Conservation (phyloP, 2,113 vertebrate genomes). For the Oreochromis aureus region DNA sequence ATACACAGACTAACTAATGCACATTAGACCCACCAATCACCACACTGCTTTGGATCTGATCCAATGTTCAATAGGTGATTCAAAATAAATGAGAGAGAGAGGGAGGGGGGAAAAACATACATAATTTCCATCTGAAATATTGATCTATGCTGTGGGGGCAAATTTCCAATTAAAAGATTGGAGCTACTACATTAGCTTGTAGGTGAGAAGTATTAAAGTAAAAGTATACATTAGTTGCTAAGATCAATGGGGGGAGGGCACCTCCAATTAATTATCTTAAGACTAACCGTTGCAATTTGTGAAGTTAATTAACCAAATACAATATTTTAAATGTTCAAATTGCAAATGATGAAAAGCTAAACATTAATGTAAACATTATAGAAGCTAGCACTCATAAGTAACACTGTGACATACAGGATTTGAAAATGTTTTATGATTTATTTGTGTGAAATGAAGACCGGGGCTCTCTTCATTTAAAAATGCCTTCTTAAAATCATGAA, state of each 20-base stretch:
- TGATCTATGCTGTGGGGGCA: constrained; percentile 11
- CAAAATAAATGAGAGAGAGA: not conserved
- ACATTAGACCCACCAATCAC: not conserved
- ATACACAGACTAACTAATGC: not conserved
- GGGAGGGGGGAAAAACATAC: rapidly evolving
- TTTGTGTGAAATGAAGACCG: not conserved
- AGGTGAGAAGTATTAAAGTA: constrained; percentile 2
- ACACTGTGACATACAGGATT: too few species aligned
- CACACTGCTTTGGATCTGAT: not conserved
- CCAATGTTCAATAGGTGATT: not conserved
- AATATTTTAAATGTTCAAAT: not conserved
- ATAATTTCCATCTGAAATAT: constrained; percentile 19
- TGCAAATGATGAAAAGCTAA: not conserved
- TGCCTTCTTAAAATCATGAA: not conserved
- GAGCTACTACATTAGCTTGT: not conserved
- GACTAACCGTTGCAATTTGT: too few species aligned
- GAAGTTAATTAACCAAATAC: not conserved
- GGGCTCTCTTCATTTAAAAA: not conserved
- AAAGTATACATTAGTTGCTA: not conserved
- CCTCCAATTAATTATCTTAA: not conserved
- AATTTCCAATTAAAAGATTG: not conserved
- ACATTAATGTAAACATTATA: not conserved
- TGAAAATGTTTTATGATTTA: rapidly evolving
- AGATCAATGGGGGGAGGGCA: not conserved
- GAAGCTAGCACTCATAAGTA: not conserved